A percentile compares a stretch with the other conserved stretches of the same genome.
These are phyloP conservation scores for Drosophila acutilabella DNA, from an alignment of 2,888 invertebrate species.

Conservation along the genomic window DNA sequence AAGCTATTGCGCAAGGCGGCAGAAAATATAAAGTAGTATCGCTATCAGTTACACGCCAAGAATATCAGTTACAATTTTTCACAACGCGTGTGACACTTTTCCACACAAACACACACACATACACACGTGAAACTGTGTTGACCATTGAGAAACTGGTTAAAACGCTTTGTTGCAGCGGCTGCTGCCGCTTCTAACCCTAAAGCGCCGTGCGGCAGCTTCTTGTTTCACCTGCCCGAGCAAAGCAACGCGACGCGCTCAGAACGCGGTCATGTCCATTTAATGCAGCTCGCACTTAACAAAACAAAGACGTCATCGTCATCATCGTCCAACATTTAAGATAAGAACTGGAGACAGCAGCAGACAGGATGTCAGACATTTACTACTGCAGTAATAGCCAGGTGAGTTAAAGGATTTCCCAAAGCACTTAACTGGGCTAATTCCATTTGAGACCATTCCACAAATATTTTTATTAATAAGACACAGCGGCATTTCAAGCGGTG, in stretches of 20 bases:
- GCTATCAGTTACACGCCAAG: slow-evolving; percentile 17
- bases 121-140: slow-evolving; percentile 5
- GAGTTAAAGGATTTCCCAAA: slow-evolving; percentile 22
- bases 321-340: not conserved
- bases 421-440: too few relatives aligned
- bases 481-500: too few relatives aligned
- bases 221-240: slow-evolving; percentile 25
- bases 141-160: slow-evolving; percentile 44
- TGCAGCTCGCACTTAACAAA: slow-evolving; percentile 7
- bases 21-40: slow-evolving; percentile 2
- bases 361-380: slow-evolving; percentile 79
- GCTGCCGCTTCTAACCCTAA: slow-evolving; percentile 23
- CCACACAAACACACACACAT: not conserved
- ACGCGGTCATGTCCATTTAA: slow-evolving; percentile 63
- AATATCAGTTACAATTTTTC: slow-evolving; percentile 40
- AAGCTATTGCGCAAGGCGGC: slow-evolving; percentile 48
- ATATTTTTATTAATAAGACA: not conserved
- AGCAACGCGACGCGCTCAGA: slow-evolving; percentile 18
- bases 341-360: slow-evolving; percentile 4
- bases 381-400: slow-evolving; percentile 78
- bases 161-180: slow-evolving; percentile 1
- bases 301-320: slow-evolving; percentile 22
- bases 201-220: slow-evolving; percentile 16
- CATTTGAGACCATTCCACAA: too few relatives aligned
- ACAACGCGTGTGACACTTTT: slow-evolving; percentile 53